Conservation (phyloP, 2,797 vertebrate species). For the Chaunax sp. region DNA sequence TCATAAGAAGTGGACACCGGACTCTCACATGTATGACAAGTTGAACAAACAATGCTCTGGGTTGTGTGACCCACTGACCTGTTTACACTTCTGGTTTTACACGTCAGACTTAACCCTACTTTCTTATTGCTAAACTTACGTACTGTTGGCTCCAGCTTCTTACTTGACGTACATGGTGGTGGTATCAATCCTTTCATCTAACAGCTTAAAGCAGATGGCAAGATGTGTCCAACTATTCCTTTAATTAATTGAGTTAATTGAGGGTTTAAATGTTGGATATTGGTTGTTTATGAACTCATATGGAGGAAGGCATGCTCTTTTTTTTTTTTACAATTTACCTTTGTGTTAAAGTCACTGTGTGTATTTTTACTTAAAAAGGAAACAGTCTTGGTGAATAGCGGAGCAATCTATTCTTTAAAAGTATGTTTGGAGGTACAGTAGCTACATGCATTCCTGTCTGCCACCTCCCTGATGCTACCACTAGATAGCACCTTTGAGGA, state of each 20-base stretch:
- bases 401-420: background rate
- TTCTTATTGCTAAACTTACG: background rate
- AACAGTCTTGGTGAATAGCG: background rate
- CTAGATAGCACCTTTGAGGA: background rate
- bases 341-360: constrained; percentile 34
- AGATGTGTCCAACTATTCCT: background rate
- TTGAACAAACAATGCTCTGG: no score
- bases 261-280: background rate
- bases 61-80: no score
- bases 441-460: background rate
- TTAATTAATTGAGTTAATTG: background rate
- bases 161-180: background rate
- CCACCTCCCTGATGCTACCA: background rate
- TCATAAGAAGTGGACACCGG: no score
- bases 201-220: background rate
- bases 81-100: no score
- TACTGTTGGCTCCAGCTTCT: no score
- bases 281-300: constrained; percentile 7
- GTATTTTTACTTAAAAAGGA: background rate
- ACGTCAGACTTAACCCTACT: no score
- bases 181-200: background rate
- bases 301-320: background rate
- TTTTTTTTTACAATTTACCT: background rate
- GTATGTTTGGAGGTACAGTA: background rate
- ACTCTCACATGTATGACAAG: no score